Evolutionary conservation across 2,797 vertebrate genomes (phyloP).

Genomic region (Varecia variegata): DNA sequence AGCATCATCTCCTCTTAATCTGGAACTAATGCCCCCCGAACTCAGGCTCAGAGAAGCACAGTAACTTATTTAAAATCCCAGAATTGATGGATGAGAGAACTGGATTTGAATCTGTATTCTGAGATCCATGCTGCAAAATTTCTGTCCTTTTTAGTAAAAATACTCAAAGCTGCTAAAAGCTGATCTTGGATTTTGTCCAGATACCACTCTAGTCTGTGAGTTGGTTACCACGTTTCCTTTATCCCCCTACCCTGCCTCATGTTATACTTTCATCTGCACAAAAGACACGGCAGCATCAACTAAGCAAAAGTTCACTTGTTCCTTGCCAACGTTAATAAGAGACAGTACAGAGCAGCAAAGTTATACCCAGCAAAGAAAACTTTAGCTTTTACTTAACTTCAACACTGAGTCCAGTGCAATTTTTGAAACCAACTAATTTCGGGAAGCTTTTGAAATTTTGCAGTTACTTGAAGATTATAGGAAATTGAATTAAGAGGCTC

Average conservation of each 20-base stretch:
- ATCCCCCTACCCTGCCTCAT: accelerated
- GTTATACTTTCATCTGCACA: background rate
- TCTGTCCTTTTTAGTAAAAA: background rate
- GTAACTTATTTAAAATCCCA: background rate
- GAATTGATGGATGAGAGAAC: background rate
- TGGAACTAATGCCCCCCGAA: background rate
- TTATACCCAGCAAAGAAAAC: background rate
- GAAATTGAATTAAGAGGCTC: constrained; percentile 54
- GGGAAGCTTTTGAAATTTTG: constrained; percentile 59
- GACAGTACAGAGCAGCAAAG: background rate
- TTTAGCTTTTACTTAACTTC: background rate
- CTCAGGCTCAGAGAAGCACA: background rate
- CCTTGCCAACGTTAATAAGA: background rate
- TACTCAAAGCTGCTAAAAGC: background rate
- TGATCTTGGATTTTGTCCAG: background rate
- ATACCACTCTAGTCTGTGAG: background rate
- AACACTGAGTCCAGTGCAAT: background rate
- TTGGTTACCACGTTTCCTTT: background rate
- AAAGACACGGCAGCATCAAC: background rate
- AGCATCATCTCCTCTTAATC: background rate
- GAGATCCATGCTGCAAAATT: background rate
- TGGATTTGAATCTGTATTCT: background rate
- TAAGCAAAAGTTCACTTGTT: background rate
- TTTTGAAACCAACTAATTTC: constrained; percentile 44
- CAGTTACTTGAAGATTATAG: constrained; percentile 31